These are phyloP conservation scores for Aurelia sp. DNA, from an alignment of 30 jellyfish, hydroid and myxozoan species.

Conservation along the genomic window DNA sequence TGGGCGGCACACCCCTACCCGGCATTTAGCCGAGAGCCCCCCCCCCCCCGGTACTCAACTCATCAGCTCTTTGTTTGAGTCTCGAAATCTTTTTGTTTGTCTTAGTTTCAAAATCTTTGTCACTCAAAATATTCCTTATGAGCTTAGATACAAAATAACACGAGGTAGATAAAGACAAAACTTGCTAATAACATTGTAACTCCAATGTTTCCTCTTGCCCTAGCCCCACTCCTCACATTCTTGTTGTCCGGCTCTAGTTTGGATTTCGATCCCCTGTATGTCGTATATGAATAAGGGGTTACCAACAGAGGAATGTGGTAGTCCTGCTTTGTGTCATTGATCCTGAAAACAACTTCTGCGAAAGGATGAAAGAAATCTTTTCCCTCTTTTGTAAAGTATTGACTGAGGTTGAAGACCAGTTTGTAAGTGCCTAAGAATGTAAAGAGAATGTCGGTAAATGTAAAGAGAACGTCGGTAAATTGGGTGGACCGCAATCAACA, in stretches of 20 bases:
- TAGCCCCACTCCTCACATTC: background rate
- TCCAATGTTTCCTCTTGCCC: no score
- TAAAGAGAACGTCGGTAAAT: background rate
- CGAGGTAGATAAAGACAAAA: no score
- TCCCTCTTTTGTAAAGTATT: constrained; percentile 15
- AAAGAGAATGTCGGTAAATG: background rate
- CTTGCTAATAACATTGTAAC: no score
- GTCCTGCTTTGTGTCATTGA: background rate
- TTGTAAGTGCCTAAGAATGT: constrained; percentile 13
- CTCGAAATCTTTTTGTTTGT: no score
- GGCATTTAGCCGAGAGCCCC: no score
- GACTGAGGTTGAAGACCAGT: constrained; percentile 9
- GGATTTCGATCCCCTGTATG: background rate
- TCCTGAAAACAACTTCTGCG: constrained; percentile 6
- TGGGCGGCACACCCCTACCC: no score
- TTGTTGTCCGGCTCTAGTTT: background rate
- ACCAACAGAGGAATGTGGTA: constrained; percentile 1
- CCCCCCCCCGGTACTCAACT: no score
- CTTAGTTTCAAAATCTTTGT: no score
- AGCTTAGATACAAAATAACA: no score
- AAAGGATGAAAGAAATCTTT: constrained; percentile 26
- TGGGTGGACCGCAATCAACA: no score
- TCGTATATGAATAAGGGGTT: constrained; percentile 17
- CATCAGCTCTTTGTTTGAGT: no score
- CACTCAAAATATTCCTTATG: no score